These are phyloP conservation scores for Lasioglossum marginatum DNA, from an alignment of 2,888 invertebrate genomes.

Conservation along the genomic window DNA sequence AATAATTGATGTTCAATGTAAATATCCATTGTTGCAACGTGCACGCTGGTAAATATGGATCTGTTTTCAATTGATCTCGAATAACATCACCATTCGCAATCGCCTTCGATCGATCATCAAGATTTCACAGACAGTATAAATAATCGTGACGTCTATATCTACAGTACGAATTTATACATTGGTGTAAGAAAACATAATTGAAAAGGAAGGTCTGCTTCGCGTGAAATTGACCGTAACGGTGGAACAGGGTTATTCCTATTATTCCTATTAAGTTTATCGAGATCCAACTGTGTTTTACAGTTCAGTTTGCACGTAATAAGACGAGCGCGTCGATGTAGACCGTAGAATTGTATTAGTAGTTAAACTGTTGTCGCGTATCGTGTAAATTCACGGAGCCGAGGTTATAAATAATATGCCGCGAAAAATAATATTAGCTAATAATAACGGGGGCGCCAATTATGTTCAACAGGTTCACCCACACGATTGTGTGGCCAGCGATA, in stretches of 20 bases:
- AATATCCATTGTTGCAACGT: not conserved
- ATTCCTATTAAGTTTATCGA: not conserved
- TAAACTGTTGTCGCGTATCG: conserved; percentile 23
- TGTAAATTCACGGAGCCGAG: conserved; percentile 26
- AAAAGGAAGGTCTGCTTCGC: not conserved
- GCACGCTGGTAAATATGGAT: not conserved
- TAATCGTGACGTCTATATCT: not conserved
- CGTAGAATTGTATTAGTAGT: not conserved
- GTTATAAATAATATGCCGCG: conserved; percentile 57
- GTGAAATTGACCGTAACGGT: not conserved
- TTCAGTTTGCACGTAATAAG: not conserved
- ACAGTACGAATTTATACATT: too few relatives aligned
- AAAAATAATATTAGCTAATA: conserved; percentile 63
- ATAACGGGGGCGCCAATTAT: conserved; percentile 61
- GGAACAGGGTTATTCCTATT: not conserved
- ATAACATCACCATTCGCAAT: not conserved
- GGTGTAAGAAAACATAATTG: not conserved
- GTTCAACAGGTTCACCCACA: conserved; percentile 64
- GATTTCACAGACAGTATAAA: not conserved
- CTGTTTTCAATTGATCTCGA: not conserved
- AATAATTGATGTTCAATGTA: not conserved
- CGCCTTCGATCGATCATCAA: not conserved
- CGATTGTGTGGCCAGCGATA: conserved; percentile 46
- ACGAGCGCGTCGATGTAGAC: not conserved
- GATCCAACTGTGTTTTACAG: not conserved